A percentile compares a stretch with the other conserved stretches of the same genome.
These are phyloP conservation scores for Pachydiplax longipennis DNA, from an alignment of 2,888 invertebrate species.

Conservation along the genomic window DNA sequence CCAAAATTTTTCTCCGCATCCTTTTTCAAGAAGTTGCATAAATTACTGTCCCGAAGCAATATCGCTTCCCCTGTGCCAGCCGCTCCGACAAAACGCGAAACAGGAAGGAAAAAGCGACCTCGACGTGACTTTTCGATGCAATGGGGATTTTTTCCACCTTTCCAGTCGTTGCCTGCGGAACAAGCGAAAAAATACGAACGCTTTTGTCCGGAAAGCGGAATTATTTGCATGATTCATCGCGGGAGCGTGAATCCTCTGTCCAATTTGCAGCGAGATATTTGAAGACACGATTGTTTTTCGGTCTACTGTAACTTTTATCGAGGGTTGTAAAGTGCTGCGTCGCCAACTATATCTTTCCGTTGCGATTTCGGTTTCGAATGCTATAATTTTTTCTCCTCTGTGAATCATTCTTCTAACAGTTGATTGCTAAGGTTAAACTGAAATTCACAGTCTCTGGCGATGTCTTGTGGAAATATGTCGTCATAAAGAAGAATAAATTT, in stretches of 20 bases:
- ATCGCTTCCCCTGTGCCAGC: not conserved
- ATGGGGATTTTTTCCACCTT: not conserved
- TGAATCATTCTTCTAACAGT: too few species aligned
- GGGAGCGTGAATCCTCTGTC: not conserved
- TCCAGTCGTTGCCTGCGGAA: not conserved
- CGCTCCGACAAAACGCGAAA: not conserved
- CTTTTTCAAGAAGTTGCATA: not conserved
- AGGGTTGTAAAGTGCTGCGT: too few species aligned
- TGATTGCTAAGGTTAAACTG: too few species aligned
- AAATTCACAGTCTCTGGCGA: too few species aligned
- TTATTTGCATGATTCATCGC: not conserved
- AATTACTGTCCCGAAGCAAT: constrained; percentile 1
- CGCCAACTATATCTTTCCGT: too few species aligned
- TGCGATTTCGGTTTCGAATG: too few species aligned
- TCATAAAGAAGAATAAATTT: too few species aligned
- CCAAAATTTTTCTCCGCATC: not conserved
- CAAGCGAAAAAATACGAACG: not conserved
- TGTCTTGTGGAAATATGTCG: too few species aligned
- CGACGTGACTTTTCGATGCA: not conserved
- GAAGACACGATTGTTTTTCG: too few species aligned
- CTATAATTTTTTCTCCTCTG: too few species aligned
- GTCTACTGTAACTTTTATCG: too few species aligned
- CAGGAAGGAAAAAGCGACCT: not conserved
- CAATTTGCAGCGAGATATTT: not conserved
- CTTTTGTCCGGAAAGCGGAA: not conserved